Base-by-base conservation (phyloP, 1,140 invertebrate species). In the Teleogryllus occipitalis region DNA sequence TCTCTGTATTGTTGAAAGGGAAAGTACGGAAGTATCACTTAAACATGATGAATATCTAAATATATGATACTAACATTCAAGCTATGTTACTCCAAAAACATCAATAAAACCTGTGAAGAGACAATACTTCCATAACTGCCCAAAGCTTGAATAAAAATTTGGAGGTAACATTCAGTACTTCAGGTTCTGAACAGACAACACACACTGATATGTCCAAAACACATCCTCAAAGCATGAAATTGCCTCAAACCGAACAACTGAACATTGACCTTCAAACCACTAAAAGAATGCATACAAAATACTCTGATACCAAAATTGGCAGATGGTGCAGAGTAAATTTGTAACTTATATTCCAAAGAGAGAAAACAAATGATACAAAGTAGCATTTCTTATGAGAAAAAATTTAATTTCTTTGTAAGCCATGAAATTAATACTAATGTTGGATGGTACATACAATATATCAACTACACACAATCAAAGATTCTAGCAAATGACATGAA, bases 41-140 rank as follows among this genome's bases (percentile, higher is more conserved):
- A 39, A 39, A 39, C 27, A 39, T 39, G 27, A 39, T 39, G 27
- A 39, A 39, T 39, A 39, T 39, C 27, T 39, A 39, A 39, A 2
- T 39, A 39, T 39, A 39, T 5, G 27, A 39, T 39, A 39, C 7
- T 3, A 65, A 65, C 10, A 65, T 65, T 14, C 18, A 65, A 65
- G 54, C 54, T 65, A 65, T 65, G 54, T 65, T 65, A 65, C 54
- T 65, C 54, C 27, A 65, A 65, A 65, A 65, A 65, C 54, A 65
- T 65, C 18, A 65, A 65, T 7, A 65, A 65, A 39, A 65, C 54
- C 54, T 65, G 54, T 65, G 18, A 65, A 65, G 54, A 65, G 54
- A 14, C 54, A 65, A 65, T 65, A 39, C 27, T 39, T 39, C 18
- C 18, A 65, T 65, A 18, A 65, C 54, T 65, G 54, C 54, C 10